Evolutionary conservation across 2,113 vertebrate genomes (phyloP).

Genomic region (Forbesichthys papilliferus): DNA sequence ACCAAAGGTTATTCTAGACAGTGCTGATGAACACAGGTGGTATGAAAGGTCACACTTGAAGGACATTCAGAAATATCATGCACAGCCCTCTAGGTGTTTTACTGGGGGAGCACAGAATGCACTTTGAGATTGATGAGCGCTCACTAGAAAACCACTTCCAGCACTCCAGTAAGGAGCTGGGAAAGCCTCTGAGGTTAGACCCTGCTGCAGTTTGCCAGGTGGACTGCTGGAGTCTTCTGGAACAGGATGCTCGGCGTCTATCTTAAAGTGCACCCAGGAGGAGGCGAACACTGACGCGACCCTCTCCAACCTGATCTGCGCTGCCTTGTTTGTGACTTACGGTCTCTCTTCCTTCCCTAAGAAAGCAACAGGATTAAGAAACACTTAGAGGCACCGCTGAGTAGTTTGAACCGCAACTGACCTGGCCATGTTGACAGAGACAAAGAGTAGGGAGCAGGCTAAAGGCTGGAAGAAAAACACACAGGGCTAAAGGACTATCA

Average conservation of each 20-base stretch:
- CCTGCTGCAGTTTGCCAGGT: slow-evolving; percentile 31
- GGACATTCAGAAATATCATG: slow-evolving; percentile 24
- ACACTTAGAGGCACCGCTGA: slow-evolving; percentile 35
- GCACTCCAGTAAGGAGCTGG: slow-evolving; percentile 35
- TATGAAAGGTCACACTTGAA: slow-evolving; percentile 43
- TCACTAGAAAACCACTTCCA: slow-evolving; percentile 28
- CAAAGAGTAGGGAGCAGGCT: slow-evolving; percentile 13
- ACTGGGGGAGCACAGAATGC: slow-evolving; percentile 6
- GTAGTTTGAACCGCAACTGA: slow-evolving; percentile 23
- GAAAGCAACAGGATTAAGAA: slow-evolving; percentile 43
- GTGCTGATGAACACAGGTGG: slow-evolving; percentile 44
- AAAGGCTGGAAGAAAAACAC: slow-evolving; percentile 19
- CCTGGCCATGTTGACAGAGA: slow-evolving; percentile 35
- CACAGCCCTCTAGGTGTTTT: slow-evolving; percentile 32
- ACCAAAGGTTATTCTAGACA: slow-evolving; percentile 31
- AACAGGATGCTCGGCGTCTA: slow-evolving; percentile 14
- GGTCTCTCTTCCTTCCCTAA: slow-evolving; percentile 23
- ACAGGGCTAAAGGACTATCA: not conserved
- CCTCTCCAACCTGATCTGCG: slow-evolving; percentile 29
- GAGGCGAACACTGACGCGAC: not conserved
- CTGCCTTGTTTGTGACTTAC: slow-evolving; percentile 7
- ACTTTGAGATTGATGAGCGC: slow-evolving; percentile 12
- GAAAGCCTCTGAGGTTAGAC: slow-evolving; percentile 35
- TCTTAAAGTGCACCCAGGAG: not conserved
- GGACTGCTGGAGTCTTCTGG: slow-evolving; percentile 21